These are phyloP conservation scores for Elysia chlorotica DNA, from an alignment of 1,140 invertebrate species.

Conservation along the genomic window DNA sequence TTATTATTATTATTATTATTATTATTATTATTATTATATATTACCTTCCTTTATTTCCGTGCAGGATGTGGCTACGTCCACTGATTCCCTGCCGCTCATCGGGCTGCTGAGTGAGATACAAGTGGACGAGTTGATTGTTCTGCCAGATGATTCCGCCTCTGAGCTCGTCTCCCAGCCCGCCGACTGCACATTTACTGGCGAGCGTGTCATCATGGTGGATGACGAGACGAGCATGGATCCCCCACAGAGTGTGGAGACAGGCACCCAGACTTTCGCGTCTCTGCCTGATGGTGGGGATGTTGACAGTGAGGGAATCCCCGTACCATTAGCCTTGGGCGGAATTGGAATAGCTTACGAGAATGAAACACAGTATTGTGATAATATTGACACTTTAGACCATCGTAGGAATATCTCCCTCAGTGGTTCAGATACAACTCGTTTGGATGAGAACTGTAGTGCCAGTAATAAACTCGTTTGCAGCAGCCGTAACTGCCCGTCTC, in stretches of 20 bases:
- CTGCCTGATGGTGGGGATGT: too few relatives aligned
- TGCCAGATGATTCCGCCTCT: constrained; percentile 48
- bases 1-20: neutral
- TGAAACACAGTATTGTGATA: too few relatives aligned
- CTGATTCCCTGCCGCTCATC: constrained; percentile 54
- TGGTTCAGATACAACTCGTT: too few relatives aligned
- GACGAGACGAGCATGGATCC: constrained; percentile 38
- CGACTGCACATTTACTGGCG: too few relatives aligned
- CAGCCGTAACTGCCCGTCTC: too few relatives aligned
- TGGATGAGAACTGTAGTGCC: too few relatives aligned
- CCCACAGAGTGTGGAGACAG: constrained; percentile 32
- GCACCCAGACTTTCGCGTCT: constrained; percentile 50
- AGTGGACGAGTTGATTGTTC: constrained; percentile 51
- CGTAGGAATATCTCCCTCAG: too few relatives aligned
- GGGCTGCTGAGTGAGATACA: constrained; percentile 55
- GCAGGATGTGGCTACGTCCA: constrained; percentile 50
- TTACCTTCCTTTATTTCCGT: neutral
- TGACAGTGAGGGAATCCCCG: too few relatives aligned
- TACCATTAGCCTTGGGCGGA: too few relatives aligned
- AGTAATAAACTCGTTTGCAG: too few relatives aligned
- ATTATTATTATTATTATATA: neutral
- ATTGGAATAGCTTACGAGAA: too few relatives aligned
- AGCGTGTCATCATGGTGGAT: constrained; percentile 46
- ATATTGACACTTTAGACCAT: too few relatives aligned
- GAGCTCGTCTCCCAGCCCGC: constrained; percentile 36